Evolutionary conservation across 92 coral and sea anemone species (phyloP).

Genomic region (Palythoa grandiflora): DNA sequence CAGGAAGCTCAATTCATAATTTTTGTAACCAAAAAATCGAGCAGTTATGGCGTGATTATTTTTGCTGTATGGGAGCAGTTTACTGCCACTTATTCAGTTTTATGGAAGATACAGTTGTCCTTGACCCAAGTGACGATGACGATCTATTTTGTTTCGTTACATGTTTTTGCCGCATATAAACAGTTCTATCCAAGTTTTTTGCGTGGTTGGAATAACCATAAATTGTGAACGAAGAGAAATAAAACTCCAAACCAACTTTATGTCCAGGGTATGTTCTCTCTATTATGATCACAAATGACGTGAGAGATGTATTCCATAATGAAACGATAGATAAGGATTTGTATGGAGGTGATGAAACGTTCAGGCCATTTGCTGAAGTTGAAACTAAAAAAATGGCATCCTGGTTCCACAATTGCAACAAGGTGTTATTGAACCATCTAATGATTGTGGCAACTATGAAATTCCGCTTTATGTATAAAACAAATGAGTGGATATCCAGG

Average conservation of each 20-base stretch:
- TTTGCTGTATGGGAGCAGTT: constrained; percentile 48
- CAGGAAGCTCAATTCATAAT: constrained; percentile 63
- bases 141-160: constrained; percentile 15
- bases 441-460: neutral
- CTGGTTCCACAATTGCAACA: constrained; percentile 3
- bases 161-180: constrained; percentile 7
- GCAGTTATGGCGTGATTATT: constrained; percentile 60
- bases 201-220: constrained; percentile 19
- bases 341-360: constrained; percentile 17
- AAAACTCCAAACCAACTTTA: constrained; percentile 33
- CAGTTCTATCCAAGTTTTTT: neutral
- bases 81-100: constrained; percentile 38
- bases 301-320: constrained; percentile 20
- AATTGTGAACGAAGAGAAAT: constrained; percentile 19
- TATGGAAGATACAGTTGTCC: constrained; percentile 3
- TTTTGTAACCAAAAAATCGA: constrained; percentile 39
- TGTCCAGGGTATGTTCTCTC: neutral
- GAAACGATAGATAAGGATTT: neutral
- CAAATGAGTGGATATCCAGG: neutral
- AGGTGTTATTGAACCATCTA: neutral
- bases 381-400: constrained; percentile 1
- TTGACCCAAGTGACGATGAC: neutral
- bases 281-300: neutral
- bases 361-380: neutral
- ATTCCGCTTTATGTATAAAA: constrained; percentile 4